Conservation (phyloP, 92 coral and sea anemone species). For the Zoanthus solanderi region DNA sequence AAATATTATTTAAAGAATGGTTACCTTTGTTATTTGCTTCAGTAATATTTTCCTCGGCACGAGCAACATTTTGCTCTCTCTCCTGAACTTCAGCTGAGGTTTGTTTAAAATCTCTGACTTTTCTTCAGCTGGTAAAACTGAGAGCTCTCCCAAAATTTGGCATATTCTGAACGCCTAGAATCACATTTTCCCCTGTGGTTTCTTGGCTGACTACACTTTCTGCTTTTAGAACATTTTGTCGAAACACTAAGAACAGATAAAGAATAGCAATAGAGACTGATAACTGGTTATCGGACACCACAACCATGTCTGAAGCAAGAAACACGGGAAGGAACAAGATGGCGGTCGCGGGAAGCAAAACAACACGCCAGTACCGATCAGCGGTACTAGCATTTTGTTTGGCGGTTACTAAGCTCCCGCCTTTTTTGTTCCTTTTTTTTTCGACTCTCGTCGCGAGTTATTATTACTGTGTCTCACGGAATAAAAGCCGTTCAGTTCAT, state of each 20-base stretch:
- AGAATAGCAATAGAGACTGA: background rate
- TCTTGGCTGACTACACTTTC: constrained; percentile 42
- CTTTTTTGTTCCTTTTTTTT: too few relatives aligned
- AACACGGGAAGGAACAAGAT: constrained; percentile 33
- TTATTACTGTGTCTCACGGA: too few relatives aligned
- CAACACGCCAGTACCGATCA: background rate
- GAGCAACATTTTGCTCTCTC: constrained; percentile 3
- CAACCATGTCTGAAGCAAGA: constrained; percentile 25
- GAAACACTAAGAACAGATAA: constrained; percentile 26
- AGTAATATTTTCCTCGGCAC: background rate
- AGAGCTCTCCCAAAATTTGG: constrained; percentile 47
- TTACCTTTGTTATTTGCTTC: constrained; percentile 14
- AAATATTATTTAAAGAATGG: background rate
- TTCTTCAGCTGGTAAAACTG: constrained; percentile 39
- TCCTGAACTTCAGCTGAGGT: constrained; percentile 10
- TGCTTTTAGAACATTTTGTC: constrained; percentile 12
- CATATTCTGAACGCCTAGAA: constrained; percentile 24
- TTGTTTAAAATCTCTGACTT: constrained; percentile 24
- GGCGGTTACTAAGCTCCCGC: too few relatives aligned
- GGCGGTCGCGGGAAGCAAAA: constrained; percentile 49
- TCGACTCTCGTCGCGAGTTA: too few relatives aligned
- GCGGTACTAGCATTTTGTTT: too few relatives aligned
- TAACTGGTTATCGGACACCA: background rate
- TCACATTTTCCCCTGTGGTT: constrained; percentile 51
- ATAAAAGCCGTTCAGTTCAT: too few relatives aligned